Evolutionary conservation across 2,888 invertebrate genomes (phyloP), one percentile per base, ranked within the genome.

Genomic region (Rhingia rostrata): DNA sequence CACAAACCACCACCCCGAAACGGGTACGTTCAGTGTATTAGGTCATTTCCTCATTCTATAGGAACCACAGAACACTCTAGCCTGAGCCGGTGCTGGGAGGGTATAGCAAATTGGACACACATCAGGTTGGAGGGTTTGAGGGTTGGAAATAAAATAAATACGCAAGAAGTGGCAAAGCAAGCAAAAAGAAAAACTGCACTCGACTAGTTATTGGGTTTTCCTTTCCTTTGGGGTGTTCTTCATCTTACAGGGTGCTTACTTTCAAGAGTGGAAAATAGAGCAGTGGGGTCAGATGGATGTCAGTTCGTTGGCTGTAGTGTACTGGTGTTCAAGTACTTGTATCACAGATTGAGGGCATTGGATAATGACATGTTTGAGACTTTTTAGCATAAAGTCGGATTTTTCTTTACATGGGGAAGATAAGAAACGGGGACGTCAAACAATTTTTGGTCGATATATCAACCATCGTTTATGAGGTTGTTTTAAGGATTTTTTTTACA

Each of bases 121-220:
- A 63, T 12, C 14, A 2, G 22, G 22, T 22, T 22, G 2, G 22
- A 22, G 22, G 22, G 22, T 22, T 22, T 22, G 14, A 73, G 60
- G 72, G 51, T 51, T 43, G 9, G 30, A 53, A 22, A 45, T 14
- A 30, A 45, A 51, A 72, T 72, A 61, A 72, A 53, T 72, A 72
- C 61, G 51, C 72, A 72, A 61, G 45, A 61, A 22, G 22, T 22
- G 53, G 61, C 72, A 41, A 61, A 53, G 51, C n/a, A 30, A 32
- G 58, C 37, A 47, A 53, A 72, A 51, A 61, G 22, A 35, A 61
- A 61, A 72, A 72, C 53, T 61, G 53, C 72, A 72, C 72, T 72
- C 43, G 61, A 14, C 43, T 61, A 45, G 41, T 30, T 41, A 45
- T 61, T 58, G 10, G 37, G 37, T 47, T 72, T 41, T 43, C 32